Conservation (phyloP, 2,888 invertebrate species). For the Aphodius granarius region DNA sequence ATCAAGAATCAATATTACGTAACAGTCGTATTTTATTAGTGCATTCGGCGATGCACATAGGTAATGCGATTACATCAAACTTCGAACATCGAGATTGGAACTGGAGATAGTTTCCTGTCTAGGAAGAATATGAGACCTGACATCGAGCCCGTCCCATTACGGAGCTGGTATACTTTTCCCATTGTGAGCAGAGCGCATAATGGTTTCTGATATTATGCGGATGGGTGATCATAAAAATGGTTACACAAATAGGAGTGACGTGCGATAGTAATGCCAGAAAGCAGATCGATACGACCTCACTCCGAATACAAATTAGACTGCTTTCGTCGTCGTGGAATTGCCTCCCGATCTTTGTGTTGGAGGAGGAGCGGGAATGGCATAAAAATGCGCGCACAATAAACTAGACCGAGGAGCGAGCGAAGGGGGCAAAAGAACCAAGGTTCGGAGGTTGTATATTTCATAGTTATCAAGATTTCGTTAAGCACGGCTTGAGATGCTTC, state of each 20-base stretch:
- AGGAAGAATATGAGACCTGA: background rate
- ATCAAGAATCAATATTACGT: background rate
- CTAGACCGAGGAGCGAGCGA: background rate
- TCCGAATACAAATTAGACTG: slow-evolving; percentile 9
- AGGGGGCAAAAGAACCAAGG: slow-evolving; percentile 1
- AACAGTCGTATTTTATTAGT: background rate
- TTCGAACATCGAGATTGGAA: background rate
- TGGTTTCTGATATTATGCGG: background rate
- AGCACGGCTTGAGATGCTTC: slow-evolving; percentile 27
- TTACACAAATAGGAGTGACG: slow-evolving; percentile 1
- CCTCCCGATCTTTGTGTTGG: background rate
- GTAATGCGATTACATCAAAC: background rate
- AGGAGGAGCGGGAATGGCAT: slow-evolving; percentile 2
- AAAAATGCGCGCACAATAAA: slow-evolving; percentile 12
- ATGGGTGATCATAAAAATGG: background rate
- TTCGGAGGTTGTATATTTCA: slow-evolving; percentile 17
- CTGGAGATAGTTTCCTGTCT: background rate
- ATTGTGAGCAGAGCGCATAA: background rate
- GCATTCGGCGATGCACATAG: background rate
- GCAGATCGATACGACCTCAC: slow-evolving; percentile 6
- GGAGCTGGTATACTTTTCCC: background rate
- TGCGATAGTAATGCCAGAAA: background rate
- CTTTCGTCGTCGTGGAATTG: background rate
- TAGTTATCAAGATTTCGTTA: slow-evolving; percentile 28
- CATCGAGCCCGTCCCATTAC: background rate